Base-by-base conservation (phyloP, 2,113 vertebrate genomes). In the Heterotilapia buettikoferi region DNA sequence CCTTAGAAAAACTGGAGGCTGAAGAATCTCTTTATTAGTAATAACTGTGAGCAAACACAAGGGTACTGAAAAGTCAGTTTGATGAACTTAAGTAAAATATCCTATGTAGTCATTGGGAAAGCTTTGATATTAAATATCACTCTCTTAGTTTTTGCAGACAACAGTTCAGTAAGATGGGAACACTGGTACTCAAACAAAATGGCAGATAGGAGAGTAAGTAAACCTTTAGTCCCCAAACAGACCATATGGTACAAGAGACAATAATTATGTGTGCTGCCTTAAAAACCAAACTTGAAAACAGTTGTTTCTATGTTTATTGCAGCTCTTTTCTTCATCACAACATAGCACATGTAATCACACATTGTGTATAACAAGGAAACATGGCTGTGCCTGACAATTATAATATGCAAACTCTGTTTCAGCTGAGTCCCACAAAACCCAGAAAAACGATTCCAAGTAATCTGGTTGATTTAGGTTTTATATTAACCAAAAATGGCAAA, bases 1-100 rank as follows among this genome's bases (percentile, higher is more conserved):
- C 88, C 91, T 88, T 86, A 61, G 84, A 84, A 80, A 57, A 82
- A 82, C 54, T 9, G 53, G 14, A 73, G 63, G 63, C 53, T 86
- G 7, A 86, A 83, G 36, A 91, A 90, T 63, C 80, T 26, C 73
- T 84, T 91, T 12, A 82, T 85, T n/a, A 1, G 9, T 71, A 54
- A 56, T 85, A 47, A 86, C 84, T 82, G 40, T 86, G n/a, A 80
- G 56, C 63, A 82, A 87, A 83, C 82, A 78, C 8, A 84, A 80
- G 45, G 29, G 14, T 85, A 26, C 26, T 57, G 21, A 76, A 90
- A 63, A 16, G 29, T 40, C 7, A 9, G 2, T 80, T 87, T 76
- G 83, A 26, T 76, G 26, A 61, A 11, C 2, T 33, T 71, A 12
- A 36, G 78, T 50, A 38, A 56, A 19, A 61, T 56, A 6, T 14